A percentile compares a stretch with the other conserved stretches of the same genome.
Evolutionary conservation across 2,888 invertebrate genomes (phyloP).

Genomic region (Leucozona laternaria): DNA sequence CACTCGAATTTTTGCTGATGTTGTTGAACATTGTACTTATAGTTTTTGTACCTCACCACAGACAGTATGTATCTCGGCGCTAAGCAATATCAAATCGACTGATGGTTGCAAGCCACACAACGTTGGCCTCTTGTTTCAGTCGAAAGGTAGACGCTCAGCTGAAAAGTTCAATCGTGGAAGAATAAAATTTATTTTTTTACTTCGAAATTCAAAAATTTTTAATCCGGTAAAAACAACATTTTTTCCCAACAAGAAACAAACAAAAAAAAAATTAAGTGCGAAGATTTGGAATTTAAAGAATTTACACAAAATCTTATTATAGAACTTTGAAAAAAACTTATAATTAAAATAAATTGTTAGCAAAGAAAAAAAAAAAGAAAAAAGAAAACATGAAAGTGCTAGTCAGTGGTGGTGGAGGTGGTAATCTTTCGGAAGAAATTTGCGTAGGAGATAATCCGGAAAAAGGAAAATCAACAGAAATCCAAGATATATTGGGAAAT

Average conservation of each 20-base stretch:
- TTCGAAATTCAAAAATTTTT: background rate
- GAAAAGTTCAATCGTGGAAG: conserved; percentile 59
- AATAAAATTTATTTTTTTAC: conserved; percentile 13
- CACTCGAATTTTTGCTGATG: conserved; percentile 6
- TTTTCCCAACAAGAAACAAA: background rate
- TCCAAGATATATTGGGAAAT: conserved; percentile 60
- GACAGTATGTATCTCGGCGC: conserved; percentile 59
- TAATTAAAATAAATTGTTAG: conserved; percentile 1
- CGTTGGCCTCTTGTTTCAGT: conserved; percentile 67
- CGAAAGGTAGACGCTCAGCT: conserved; percentile 67
- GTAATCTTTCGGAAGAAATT: conserved; percentile 62
- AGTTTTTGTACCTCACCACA: conserved; percentile 14
- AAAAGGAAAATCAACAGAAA: conserved; percentile 62
- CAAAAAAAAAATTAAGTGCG: conserved; percentile 34
- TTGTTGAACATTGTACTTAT: conserved; percentile 12
- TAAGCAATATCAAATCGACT: conserved; percentile 67
- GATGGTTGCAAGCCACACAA: conserved; percentile 55
- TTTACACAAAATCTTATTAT: conserved; percentile 18
- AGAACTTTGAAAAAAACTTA: conserved; percentile 43
- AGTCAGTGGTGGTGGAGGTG: conserved; percentile 51
- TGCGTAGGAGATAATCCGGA: conserved; percentile 55
- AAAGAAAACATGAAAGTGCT: conserved; percentile 63
- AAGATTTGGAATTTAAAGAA: conserved; percentile 59
- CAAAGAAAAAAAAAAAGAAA: background rate
- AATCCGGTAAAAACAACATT: conserved; percentile 17